phyloP scores from a whole-genome alignment of 2,888 invertebrate genomes.

The Lasioglossum lativentre region DNA sequence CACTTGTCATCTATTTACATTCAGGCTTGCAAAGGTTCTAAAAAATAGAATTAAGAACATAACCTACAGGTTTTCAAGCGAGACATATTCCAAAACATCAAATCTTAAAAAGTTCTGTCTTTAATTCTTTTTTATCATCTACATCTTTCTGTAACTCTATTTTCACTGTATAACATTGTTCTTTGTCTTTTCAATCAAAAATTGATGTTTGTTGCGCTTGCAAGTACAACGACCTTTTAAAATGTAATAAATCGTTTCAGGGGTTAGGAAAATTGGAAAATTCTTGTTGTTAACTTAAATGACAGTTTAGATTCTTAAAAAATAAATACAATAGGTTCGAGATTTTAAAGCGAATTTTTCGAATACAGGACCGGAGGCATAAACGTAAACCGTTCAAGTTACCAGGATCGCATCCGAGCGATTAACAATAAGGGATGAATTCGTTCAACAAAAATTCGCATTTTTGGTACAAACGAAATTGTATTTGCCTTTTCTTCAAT shows the following conservation, averaged over 20 bases:
- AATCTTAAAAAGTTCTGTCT: not conserved
- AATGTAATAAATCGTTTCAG: not conserved
- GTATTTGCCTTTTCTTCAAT: slow-evolving; percentile 55
- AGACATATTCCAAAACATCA: not conserved
- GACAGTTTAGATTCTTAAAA: not conserved
- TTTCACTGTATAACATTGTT: not conserved
- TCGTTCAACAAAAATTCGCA: not conserved
- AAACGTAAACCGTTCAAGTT: not conserved
- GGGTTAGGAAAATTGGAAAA: not conserved
- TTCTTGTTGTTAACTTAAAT: not conserved
- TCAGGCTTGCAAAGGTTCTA: not conserved
- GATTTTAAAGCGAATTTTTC: not conserved
- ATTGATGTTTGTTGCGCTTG: not conserved
- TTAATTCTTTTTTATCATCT: not conserved
- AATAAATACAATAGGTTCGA: not conserved
- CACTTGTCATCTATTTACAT: not conserved
- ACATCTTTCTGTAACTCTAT: not conserved
- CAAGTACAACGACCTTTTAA: not conserved
- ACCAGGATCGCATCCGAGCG: not conserved
- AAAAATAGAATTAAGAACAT: slow-evolving; percentile 14
- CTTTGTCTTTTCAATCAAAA: not conserved
- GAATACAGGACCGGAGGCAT: not conserved
- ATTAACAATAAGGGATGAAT: not conserved
- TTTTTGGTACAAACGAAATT: slow-evolving; percentile 55
- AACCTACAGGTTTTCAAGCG: slow-evolving; percentile 17